These are phyloP conservation scores for Aethes cnicana DNA, from an alignment of 2,888 invertebrate species.

Conservation along the genomic window DNA sequence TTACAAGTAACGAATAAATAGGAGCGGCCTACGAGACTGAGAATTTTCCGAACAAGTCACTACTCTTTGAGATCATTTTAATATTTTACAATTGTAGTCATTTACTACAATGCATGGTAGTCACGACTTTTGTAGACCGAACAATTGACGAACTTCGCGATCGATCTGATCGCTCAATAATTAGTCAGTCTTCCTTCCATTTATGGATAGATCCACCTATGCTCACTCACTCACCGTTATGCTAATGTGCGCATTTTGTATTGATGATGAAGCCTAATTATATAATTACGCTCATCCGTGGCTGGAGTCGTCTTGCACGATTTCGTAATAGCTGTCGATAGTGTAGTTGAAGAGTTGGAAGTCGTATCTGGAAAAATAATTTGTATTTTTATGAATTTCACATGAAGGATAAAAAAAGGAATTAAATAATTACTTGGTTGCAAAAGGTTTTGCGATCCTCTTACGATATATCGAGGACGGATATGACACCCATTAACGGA, in stretches of 20 bases:
- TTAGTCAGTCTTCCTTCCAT: slow-evolving; percentile 55
- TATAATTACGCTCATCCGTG: slow-evolving; percentile 55
- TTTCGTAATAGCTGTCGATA: slow-evolving; percentile 86
- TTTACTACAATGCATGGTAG: too few relatives aligned
- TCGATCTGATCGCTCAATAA: slow-evolving; percentile 7
- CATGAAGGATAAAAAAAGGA: neutral
- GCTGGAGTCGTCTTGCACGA: slow-evolving; percentile 64
- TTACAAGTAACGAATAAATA: too few relatives aligned
- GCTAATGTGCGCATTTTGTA: slow-evolving; percentile 28
- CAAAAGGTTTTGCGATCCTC: neutral
- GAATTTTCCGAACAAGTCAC: too few relatives aligned
- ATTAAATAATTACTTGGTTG: neutral
- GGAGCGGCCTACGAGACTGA: too few relatives aligned
- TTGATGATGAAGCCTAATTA: slow-evolving; percentile 25
- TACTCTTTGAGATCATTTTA: too few relatives aligned
- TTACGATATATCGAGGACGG: too few relatives aligned
- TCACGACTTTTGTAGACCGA: slow-evolving; percentile 12
- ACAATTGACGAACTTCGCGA: slow-evolving; percentile 2
- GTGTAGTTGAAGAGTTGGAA: slow-evolving; percentile 94
- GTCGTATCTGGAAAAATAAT: slow-evolving; percentile 86
- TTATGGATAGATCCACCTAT: slow-evolving; percentile 46
- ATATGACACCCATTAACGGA: too few relatives aligned
- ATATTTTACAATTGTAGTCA: too few relatives aligned
- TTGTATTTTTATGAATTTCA: neutral
- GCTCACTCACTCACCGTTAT: slow-evolving; percentile 44